Base-by-base conservation (phyloP, 1,140 invertebrate species). In the Choristoneura fumiferana region DNA sequence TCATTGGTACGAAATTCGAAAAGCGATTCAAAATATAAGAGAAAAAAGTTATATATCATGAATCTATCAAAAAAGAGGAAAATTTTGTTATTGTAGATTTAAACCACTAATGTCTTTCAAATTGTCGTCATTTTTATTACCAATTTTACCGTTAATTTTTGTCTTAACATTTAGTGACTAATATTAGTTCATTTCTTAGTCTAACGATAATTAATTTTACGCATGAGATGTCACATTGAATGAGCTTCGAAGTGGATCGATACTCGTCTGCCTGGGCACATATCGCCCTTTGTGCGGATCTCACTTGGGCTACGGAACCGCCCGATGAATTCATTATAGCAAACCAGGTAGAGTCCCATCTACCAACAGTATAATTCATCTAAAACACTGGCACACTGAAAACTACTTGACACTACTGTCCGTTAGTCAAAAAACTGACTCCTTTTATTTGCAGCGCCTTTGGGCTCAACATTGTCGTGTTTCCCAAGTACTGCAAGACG, bases 61-160 rank as follows among this genome's bases (percentile, higher is more conserved):
- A 79, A 83, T 78, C 83, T 78, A 80, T 88, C 83, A 86, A 85
- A 88, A 86, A 86, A 84, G 77, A 78, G 76, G 65, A 85, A 88
- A 85, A 86, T 78, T 87, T 88, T 86, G 72, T 84, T 84, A 85
- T 80, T 73, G 71, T 80, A 85, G 79, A 86, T 85, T 88, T 85
- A 81, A 29, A 84, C 69, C 73, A 79, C 79, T 66, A 83, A 88
- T 86, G 83, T 84, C 77, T 84, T 82, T 86, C 71, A 85, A 87
- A 86, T 86, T 88, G 77, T 79, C 73, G 73, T 82, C 75, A 78
- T 85, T 86, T 86, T 78, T 88, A 84, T 79, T 83, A 76, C 80
- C 76, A 78, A 69, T 84, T 84, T 84, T 84, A 86, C 74, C 71
- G 62, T 79, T 84, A 75, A 68, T 80, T 78, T 76, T 76, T 82